Percentiles rank a stretch among this genome's conserved stretches.
phyloP scores from a whole-genome alignment of 2,888 invertebrate species.

The Phyllotreta striolata region DNA sequence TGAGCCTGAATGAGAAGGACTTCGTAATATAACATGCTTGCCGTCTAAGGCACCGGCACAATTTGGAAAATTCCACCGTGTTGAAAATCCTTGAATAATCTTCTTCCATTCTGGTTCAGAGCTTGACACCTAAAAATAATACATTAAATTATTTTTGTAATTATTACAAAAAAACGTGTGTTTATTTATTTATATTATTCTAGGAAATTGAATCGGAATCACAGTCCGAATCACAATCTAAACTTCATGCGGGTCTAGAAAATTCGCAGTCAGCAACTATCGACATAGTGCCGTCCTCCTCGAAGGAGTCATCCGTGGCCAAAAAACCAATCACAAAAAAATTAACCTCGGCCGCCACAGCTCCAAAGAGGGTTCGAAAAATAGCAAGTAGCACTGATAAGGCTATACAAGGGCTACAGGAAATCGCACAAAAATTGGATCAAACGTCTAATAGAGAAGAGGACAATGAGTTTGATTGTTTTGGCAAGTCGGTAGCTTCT shows the following conservation, averaged over 20 bases:
- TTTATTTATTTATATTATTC: too few relatives aligned
- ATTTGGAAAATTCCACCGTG: slow-evolving; percentile 46
- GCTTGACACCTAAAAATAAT: slow-evolving; percentile 5
- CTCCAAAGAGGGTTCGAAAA: too few relatives aligned
- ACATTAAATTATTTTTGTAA: neutral
- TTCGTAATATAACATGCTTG: slow-evolving; percentile 49
- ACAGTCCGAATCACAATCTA: too few relatives aligned
- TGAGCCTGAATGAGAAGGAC: slow-evolving; percentile 46
- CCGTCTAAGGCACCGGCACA: slow-evolving; percentile 52
- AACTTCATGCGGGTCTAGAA: too few relatives aligned
- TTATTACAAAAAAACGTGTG: too few relatives aligned
- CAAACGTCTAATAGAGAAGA: neutral
- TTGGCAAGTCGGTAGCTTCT: slow-evolving; percentile 16
- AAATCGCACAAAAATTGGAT: slow-evolving; percentile 15
- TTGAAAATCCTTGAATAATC: slow-evolving; percentile 4
- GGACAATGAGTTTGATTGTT: slow-evolving; percentile 15
- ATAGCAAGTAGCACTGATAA: slow-evolving; percentile 6
- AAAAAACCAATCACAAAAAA: too few relatives aligned
- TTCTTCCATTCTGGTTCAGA: neutral
- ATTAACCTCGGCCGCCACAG: too few relatives aligned
- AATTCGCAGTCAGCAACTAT: too few relatives aligned
- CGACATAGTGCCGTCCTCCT: too few relatives aligned
- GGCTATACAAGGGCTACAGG: neutral
- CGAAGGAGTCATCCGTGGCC: too few relatives aligned
- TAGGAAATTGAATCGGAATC: too few relatives aligned